Percentiles rank a stretch among this genome's conserved stretches.
Conservation (phyloP, 1,140 invertebrate genomes). For the Grapholita molesta region DNA sequence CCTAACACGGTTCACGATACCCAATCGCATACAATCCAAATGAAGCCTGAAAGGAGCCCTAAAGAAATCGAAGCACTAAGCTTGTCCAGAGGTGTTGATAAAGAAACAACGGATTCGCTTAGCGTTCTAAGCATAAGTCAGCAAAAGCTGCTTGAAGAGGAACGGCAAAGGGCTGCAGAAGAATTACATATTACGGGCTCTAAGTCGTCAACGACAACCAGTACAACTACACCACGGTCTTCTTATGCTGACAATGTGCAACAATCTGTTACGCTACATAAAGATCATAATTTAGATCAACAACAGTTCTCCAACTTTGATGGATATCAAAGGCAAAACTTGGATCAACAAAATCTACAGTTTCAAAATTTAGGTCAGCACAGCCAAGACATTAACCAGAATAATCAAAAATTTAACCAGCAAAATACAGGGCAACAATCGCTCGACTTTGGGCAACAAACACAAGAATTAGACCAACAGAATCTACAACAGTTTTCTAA, state of each 20-base stretch:
- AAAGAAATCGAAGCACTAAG: constrained; percentile 20
- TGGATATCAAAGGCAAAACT: constrained; percentile 23
- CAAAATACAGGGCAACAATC: neutral
- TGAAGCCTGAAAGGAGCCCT: constrained; percentile 1
- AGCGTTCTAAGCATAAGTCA: constrained; percentile 16
- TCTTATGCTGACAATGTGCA: constrained; percentile 1
- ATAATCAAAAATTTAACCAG: constrained; percentile 19
- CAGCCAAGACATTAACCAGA: constrained; percentile 14
- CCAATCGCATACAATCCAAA: neutral
- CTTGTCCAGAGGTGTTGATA: constrained; percentile 11
- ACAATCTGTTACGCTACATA: constrained; percentile 22
- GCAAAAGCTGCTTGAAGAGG: constrained; percentile 19
- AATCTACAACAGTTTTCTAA: constrained; percentile 23
- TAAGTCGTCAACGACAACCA: neutral
- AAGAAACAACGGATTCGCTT: constrained; percentile 17
- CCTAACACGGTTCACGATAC: neutral
- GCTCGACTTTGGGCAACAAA: constrained; percentile 27
- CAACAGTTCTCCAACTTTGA: constrained; percentile 15
- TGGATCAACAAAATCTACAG: constrained; percentile 8
- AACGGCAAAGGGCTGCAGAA: neutral
- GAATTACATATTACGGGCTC: neutral
- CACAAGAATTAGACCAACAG: constrained; percentile 16
- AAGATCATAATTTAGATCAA: constrained; percentile 25
- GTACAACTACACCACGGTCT: neutral
- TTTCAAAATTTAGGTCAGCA: constrained; percentile 27